Evolutionary conservation across 2,797 vertebrate genomes (phyloP), one percentile per base, ranked within the genome.

Genomic region (Sebastes baramenuke): DNA sequence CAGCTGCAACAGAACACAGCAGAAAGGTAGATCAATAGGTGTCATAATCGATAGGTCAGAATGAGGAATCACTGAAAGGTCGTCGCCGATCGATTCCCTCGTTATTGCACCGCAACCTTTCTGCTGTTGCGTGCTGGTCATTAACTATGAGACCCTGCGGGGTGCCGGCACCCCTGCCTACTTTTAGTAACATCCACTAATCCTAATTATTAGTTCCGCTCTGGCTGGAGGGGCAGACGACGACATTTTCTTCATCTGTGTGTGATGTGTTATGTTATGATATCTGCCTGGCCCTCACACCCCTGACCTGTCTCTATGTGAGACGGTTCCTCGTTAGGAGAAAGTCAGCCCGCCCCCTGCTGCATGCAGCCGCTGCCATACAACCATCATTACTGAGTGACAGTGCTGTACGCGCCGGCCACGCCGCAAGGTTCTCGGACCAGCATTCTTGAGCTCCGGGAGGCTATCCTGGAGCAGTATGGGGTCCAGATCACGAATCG

Each of bases 291-390:
- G 81, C 72, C 83, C 87, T 94, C 83, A 83, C 90, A 93, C 89
- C 88, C 71, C 88, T 92, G 91, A 94, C 89, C 88, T 20, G 71
- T 90, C 85, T 92, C 92, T 88, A 88, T 75, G 80, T 79, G 92
- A 91, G 89, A 85, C 79, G 42, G 84, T 87, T 92, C 91, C 95
- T 95, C 75, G 91, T 95, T 95, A 95, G 85, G 84, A 92, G 87
- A 79, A 89, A 82, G 88, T 74, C 77, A 72, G 87, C 87, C 83
- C 49, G 67, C 90, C 89, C 87, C 92, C 93, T 72, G 90, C 90
- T 88, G 91, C 71, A 89, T 76, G 75, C 54, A 83, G 88, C 83
- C n/a, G 65, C 88, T 73, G 77, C 84, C 77, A 72, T 85, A 64
- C 70, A 87, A 77, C 78, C 92, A 93, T 95, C 93, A 95, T 94